A percentile compares a stretch with the other conserved stretches of the same genome.
Conservation (phyloP, 2,797 vertebrate species). For the Cyprinella venusta region DNA sequence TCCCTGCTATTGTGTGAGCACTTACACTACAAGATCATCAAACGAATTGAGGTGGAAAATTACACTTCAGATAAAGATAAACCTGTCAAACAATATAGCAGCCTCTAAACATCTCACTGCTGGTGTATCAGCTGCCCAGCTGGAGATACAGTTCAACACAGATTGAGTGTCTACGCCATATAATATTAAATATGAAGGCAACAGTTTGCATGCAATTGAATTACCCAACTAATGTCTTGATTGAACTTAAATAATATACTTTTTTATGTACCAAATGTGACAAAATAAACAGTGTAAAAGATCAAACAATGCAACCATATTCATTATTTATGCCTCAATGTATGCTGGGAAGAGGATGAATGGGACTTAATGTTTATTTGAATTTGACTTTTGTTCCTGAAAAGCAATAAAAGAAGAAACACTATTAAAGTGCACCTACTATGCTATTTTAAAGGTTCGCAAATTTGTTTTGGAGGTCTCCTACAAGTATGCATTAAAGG, state of each 20-base stretch:
- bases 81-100: conserved; percentile 29
- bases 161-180: background rate
- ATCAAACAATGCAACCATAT: background rate
- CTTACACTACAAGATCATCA: conserved; percentile 20
- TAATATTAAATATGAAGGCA: background rate
- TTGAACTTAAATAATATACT: background rate
- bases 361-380: background rate
- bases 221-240: background rate
- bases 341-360: background rate
- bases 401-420: background rate
- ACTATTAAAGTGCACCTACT: too few species aligned
- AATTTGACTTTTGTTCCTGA: background rate
- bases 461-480: too few species aligned
- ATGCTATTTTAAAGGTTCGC: too few species aligned
- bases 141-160: background rate
- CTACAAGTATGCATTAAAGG: too few species aligned
- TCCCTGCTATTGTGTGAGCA: conserved; percentile 12
- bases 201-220: background rate
- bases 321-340: background rate
- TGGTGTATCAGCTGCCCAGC: background rate
- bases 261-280: background rate
- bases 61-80: conserved; percentile 28
- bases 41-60: conserved; percentile 25
- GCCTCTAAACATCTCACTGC: conserved; percentile 17
- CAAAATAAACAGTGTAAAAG: background rate